Evolutionary conservation across 2,797 vertebrate species (phyloP).

Genomic region (Coranthus polyacanthus): DNA sequence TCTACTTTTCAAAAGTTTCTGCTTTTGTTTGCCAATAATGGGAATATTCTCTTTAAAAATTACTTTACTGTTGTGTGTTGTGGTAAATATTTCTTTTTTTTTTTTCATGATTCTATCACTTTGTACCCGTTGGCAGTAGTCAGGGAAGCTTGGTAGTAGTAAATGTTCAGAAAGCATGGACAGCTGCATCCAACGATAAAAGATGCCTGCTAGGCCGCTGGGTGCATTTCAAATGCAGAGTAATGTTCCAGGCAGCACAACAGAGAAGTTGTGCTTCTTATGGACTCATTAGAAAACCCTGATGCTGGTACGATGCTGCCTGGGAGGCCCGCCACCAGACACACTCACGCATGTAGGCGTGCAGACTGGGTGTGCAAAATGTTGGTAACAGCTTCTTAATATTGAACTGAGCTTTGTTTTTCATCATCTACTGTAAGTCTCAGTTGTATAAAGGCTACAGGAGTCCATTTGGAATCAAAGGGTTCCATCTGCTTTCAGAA

Average conservation of each 20-base stretch:
- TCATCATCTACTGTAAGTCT: conserved; percentile 38
- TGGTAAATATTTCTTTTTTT: conserved; percentile 70
- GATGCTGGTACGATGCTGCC: conserved; percentile 67
- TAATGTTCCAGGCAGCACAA: conserved; percentile 82
- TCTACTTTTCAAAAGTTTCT: conserved; percentile 67
- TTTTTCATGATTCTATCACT: conserved; percentile 64
- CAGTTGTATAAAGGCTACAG: conserved; percentile 14
- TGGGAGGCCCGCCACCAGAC: conserved; percentile 68
- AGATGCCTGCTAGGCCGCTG: conserved; percentile 79
- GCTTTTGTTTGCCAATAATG: conserved; percentile 73
- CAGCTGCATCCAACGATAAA: conserved; percentile 84
- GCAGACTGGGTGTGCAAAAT: conserved; percentile 35
- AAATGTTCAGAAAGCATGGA: conserved; percentile 79
- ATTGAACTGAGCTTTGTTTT: conserved; percentile 45
- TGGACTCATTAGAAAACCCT: conserved; percentile 80
- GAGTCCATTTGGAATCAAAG: conserved; percentile 38
- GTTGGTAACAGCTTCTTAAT: conserved; percentile 40
- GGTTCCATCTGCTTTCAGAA: conserved; percentile 31
- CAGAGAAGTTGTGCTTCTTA: conserved; percentile 80
- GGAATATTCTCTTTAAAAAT: conserved; percentile 73
- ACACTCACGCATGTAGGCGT: conserved; percentile 55
- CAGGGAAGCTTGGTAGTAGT: conserved; percentile 69
- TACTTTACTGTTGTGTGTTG: conserved; percentile 55
- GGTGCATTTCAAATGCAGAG: conserved; percentile 81
- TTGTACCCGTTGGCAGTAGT: conserved; percentile 68